These are phyloP conservation scores for Plodia interpunctella DNA, from an alignment of 1,140 invertebrate species.

Conservation along the genomic window DNA sequence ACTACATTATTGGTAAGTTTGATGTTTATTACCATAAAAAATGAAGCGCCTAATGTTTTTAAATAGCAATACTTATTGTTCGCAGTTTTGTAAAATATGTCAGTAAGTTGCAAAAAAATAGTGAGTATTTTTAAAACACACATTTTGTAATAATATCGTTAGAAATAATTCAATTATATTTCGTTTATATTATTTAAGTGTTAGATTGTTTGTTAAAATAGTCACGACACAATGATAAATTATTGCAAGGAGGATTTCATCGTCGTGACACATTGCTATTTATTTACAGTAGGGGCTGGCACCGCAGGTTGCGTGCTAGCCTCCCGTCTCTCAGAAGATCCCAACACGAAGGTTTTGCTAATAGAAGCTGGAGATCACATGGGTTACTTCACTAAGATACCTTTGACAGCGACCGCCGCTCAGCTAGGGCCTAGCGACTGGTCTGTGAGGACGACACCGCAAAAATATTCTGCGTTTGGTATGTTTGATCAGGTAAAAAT, in stretches of 20 bases:
- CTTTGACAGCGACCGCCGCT: constrained; percentile 80
- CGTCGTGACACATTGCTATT: background rate
- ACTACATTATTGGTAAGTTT: constrained; percentile 69
- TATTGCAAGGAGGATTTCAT: background rate
- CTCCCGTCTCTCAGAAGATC: constrained; percentile 80
- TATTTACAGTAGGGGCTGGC: constrained; percentile 84
- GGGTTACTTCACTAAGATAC: constrained; percentile 79
- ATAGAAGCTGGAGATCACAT: constrained; percentile 85
- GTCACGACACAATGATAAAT: too few relatives aligned
- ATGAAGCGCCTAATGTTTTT: too few relatives aligned
- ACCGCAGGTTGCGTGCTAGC: constrained; percentile 89
- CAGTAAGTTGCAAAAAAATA: too few relatives aligned
- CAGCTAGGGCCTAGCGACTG: constrained; percentile 82
- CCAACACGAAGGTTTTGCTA: constrained; percentile 79
- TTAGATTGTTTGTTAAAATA: background rate
- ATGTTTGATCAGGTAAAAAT: constrained; percentile 76
- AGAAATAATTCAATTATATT: too few relatives aligned
- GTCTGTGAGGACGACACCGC: constrained; percentile 79
- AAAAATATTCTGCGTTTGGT: constrained; percentile 81
- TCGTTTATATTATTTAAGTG: too few relatives aligned
- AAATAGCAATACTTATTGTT: too few relatives aligned
- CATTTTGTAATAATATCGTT: too few relatives aligned
- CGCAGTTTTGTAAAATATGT: too few relatives aligned
- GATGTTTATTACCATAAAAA: background rate
- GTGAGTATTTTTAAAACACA: too few relatives aligned